phyloP scores from a whole-genome alignment of 2,888 invertebrate species.

The Mechanitis mazaeus region DNA sequence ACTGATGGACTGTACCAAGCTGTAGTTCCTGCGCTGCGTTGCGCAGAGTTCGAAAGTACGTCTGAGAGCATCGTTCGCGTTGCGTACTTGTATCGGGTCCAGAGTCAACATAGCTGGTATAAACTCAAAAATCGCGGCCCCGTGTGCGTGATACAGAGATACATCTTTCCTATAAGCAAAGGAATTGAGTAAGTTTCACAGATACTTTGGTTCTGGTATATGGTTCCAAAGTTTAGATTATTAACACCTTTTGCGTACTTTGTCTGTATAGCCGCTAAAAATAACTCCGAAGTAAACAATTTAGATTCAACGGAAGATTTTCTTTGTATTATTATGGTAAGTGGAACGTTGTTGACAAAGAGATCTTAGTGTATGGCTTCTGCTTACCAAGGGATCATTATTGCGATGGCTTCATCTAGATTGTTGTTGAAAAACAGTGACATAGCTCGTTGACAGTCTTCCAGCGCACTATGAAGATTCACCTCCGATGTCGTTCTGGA shows the following conservation, averaged over 20 bases:
- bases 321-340: too few relatives aligned
- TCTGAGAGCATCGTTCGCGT: conserved; percentile 80
- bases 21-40: conserved; percentile 80
- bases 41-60: conserved; percentile 87
- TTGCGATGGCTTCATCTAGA: conserved; percentile 85
- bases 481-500: conserved; percentile 46
- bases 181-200: not conserved
- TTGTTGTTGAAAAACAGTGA: conserved; percentile 94
- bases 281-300: too few relatives aligned
- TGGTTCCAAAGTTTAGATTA: too few relatives aligned
- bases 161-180: conserved; percentile 78
- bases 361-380: not conserved
- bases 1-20: conserved; percentile 87
- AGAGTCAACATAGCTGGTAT: conserved; percentile 96
- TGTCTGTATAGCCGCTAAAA: too few relatives aligned
- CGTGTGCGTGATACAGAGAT: conserved; percentile 95
- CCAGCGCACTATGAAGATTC: conserved; percentile 82
- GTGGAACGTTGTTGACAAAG: not conserved
- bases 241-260: too few relatives aligned
- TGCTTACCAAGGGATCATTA: conserved; percentile 87
- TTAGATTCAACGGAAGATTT: too few relatives aligned
- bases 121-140: conserved; percentile 91
- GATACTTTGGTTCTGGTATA: too few relatives aligned
- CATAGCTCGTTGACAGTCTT: conserved; percentile 88
- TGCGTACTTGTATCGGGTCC: conserved; percentile 85